Conservation (phyloP, 2,797 vertebrate species). For the Crenichthys baileyi region DNA sequence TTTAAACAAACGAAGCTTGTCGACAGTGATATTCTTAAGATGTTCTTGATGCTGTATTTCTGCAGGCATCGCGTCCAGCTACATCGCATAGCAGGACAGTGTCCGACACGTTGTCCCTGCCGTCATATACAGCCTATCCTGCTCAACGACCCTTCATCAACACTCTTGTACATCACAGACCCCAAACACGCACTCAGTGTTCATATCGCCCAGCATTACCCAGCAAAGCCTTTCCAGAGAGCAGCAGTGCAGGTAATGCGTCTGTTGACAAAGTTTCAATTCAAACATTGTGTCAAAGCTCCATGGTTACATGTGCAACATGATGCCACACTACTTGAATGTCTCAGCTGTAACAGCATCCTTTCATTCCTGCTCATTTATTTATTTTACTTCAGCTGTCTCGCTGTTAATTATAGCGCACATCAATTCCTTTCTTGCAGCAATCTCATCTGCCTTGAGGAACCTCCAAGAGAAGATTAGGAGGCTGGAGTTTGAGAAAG, state of each 20-base stretch:
- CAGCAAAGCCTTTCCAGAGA: constrained; percentile 90
- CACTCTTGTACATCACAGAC: constrained; percentile 63
- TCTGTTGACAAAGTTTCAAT: constrained; percentile 47
- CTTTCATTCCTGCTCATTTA: constrained; percentile 36
- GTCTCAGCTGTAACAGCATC: constrained; percentile 46
- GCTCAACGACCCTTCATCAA: constrained; percentile 85
- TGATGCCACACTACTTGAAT: constrained; percentile 60
- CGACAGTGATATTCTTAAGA: neutral
- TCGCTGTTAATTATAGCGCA: neutral
- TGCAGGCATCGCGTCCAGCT: constrained; percentile 51
- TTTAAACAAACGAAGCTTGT: neutral
- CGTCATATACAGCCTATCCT: constrained; percentile 88
- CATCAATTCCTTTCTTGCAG: constrained; percentile 63
- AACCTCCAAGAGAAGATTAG: constrained; percentile 95
- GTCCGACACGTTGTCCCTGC: constrained; percentile 80
- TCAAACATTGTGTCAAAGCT: constrained; percentile 46
- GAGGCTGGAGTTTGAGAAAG: constrained; percentile 88
- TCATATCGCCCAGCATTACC: constrained; percentile 70
- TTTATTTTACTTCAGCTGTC: constrained; percentile 2
- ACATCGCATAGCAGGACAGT: constrained; percentile 38
- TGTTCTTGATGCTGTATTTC: constrained; percentile 7
- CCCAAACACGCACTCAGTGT: constrained; percentile 28
- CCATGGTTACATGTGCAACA: constrained; percentile 78
- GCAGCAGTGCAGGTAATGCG: constrained; percentile 87
- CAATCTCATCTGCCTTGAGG: constrained; percentile 92